Conservation (phyloP, 2,113 vertebrate species). For the Pelecanoides urinatrix region DNA sequence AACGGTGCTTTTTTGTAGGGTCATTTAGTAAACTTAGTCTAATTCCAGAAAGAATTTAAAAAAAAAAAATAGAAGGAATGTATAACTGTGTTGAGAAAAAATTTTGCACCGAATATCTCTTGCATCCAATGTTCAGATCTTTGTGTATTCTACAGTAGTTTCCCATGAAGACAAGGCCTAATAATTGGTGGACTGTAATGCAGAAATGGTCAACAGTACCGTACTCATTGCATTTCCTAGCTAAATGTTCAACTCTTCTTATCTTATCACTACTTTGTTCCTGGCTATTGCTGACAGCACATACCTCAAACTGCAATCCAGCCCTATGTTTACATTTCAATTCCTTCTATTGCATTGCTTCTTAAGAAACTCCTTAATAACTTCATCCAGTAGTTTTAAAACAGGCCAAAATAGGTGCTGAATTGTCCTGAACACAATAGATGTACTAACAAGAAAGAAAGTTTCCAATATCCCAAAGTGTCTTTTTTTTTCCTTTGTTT, state of each 20-base stretch:
- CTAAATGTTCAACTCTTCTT: not conserved
- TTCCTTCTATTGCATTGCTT: not conserved
- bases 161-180: not conserved
- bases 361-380: not conserved
- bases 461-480: not conserved
- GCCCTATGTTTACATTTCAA: not conserved
- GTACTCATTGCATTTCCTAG: not conserved
- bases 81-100: not conserved
- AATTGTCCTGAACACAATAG: not conserved
- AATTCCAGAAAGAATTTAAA: not conserved
- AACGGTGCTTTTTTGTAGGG: not conserved
- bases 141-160: not conserved
- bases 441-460: not conserved
- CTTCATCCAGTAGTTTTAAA: not conserved
- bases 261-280: not conserved
- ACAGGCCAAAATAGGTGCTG: not conserved
- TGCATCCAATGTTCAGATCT: not conserved
- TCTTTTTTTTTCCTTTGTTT: not conserved
- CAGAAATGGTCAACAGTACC: not conserved
- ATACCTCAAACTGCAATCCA: not conserved
- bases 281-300: not conserved
- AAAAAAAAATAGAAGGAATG: not conserved
- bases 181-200: not conserved
- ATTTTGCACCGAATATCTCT: not conserved
- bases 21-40: not conserved